These are phyloP conservation scores for Amiota mariae DNA, from an alignment of 2,888 invertebrate genomes.

Conservation along the genomic window DNA sequence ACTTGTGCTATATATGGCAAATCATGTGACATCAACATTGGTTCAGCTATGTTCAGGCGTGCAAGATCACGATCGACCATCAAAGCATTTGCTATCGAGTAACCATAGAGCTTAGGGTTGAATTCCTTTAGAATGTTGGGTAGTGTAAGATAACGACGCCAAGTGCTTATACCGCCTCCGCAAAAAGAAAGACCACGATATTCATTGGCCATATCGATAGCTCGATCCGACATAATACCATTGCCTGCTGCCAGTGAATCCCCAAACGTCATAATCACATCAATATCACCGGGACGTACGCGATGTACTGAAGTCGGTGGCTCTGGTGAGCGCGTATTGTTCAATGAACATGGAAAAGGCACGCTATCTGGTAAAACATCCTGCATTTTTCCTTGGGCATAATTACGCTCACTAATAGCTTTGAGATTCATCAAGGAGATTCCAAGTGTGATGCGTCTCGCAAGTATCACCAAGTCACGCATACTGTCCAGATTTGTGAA, in stretches of 20 bases:
- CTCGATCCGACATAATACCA: slow-evolving; percentile 74
- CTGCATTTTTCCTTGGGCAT: slow-evolving; percentile 65
- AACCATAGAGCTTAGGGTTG: slow-evolving; percentile 79
- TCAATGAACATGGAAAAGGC: slow-evolving; percentile 71
- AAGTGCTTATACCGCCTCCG: slow-evolving; percentile 75
- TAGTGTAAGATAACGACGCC: slow-evolving; percentile 75
- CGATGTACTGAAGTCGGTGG: slow-evolving; percentile 76
- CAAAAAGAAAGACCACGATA: slow-evolving; percentile 75
- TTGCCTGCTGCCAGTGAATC: slow-evolving; percentile 78
- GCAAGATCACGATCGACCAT: slow-evolving; percentile 56
- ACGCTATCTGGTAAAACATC: slow-evolving; percentile 45
- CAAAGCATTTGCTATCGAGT: slow-evolving; percentile 60
- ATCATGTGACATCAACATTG: slow-evolving; percentile 67
- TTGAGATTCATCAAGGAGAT: slow-evolving; percentile 45
- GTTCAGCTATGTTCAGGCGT: slow-evolving; percentile 68
- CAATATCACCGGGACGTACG: slow-evolving; percentile 77
- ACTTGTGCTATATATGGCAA: slow-evolving; percentile 60
- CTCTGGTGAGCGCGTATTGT: slow-evolving; percentile 61
- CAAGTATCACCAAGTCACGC: slow-evolving; percentile 51
- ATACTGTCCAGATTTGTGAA: slow-evolving; percentile 59
- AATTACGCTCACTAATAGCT: slow-evolving; percentile 42
- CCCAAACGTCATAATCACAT: slow-evolving; percentile 77
- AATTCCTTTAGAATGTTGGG: slow-evolving; percentile 79
- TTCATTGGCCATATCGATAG: slow-evolving; percentile 74
- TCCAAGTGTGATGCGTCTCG: slow-evolving; percentile 45